Base-by-base conservation (phyloP, 2,888 invertebrate species). In the Aphrophora alni region DNA sequence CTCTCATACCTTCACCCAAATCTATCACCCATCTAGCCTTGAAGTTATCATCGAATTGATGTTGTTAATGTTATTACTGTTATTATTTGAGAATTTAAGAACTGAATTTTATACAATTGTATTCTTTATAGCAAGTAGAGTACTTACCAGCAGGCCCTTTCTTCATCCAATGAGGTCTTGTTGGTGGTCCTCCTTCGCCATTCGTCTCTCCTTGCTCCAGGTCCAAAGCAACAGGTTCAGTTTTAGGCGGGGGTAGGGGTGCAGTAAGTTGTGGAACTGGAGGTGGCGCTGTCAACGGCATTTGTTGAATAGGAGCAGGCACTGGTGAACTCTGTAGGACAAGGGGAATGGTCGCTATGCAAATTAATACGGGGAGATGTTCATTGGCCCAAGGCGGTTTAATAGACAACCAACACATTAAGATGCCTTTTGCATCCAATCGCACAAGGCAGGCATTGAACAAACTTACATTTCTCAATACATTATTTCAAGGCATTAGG, bases 331-430 rank as follows among this genome's bases (percentile, higher is more conserved):
- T 59, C 59, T 59, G 21, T 59, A 8, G 59, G 59, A 59, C 59
- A 79, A 73, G 73, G 78, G 78, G 74, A 79, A 74, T 74, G 74
- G 71, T 59, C 73, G 78, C 78, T 79, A 79, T 79, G 78, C 78
- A 79, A 74, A 73, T 38, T 79, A 59, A 79, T 68, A 79, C 78
- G 78, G 78, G 78, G 78, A 79, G 78, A 79, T 69, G 74, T 38
- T 79, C 73, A 38, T 72, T 38, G 78, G 51, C 74, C 33, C 78
- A 79, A 74, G 73, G 78, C 74, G 24, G n/a, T 69, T 21, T 28
- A 2, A 59, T 59, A 26, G 68, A 38, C 78, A 69, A 79, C 78
- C 78, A 79, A 79, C 78, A 79, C 78, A 38, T 79, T 74, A 72
- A 73, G 74, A 79, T 28, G 74, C 74, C 59, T 72, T 77, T 71